Base-by-base conservation (phyloP, 2,888 invertebrate species). In the Andrena fulva region DNA sequence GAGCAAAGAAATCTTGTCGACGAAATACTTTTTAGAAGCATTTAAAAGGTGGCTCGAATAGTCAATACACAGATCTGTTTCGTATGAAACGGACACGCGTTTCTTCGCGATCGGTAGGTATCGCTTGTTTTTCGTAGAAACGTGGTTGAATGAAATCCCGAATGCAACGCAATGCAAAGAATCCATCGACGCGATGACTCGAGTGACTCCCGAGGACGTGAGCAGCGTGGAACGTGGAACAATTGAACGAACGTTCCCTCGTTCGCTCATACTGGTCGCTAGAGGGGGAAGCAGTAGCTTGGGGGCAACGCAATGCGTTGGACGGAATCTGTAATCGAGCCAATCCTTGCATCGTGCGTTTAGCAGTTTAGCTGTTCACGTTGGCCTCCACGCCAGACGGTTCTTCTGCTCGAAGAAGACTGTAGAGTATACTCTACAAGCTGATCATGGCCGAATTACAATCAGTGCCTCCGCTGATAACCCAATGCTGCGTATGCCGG, bases 221-320 rank as follows among this genome's bases (percentile, higher is more conserved):
- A 56, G 35, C 56, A 56, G 8, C 56, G 27, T 42, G 59, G 10
- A 64, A 52, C 56, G 27, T 42, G 59, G 10, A 64, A 52, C 33
- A 31, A 8, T 7, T 0, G 33, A 27, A 42, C 50, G 33, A 56
- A 56, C 56, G 8, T 27, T 56, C 56, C 12, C 56, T 56, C 31
- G 52, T 8, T 31, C 33, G 52, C 12, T 8, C 8, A 20, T 8
- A 12, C 4, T 20, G 10, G 12, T 16, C 42, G 42, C 16, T 42
- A 31, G 56, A 66, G 56, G 66, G 35, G 27, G 27, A 56, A n/a
- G 6, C 27, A 24, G 27, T 12, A 27, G 24, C 12, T 24, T n/a
- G 54, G 20, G 29, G 29, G 12, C 35, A 35, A 29, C 64, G 35
- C n/a, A 16, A 42, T 42, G 42, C 16, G 27, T 16, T 12, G 63